Evolutionary conservation across 2,113 vertebrate genomes (phyloP).

Genomic region (Sander lucioperca): DNA sequence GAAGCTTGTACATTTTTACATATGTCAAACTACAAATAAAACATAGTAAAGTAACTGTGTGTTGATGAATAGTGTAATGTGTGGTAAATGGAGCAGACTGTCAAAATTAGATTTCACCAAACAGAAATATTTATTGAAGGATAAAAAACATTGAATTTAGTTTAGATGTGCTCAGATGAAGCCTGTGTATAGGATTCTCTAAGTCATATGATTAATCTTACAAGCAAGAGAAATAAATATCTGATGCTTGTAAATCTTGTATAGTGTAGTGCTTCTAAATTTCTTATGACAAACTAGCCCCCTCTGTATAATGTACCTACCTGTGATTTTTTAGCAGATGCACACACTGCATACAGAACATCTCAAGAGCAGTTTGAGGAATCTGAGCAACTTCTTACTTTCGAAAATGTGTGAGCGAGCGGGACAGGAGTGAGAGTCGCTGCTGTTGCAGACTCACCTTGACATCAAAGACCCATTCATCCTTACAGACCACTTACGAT

Average conservation of each 20-base stretch:
- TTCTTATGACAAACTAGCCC: neutral
- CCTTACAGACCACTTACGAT: constrained; percentile 4
- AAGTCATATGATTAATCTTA: neutral
- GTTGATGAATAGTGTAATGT: neutral
- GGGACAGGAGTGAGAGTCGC: neutral
- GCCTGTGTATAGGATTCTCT: neutral
- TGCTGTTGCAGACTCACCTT: constrained; percentile 40
- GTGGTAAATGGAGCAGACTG: neutral
- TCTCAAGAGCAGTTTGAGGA: neutral
- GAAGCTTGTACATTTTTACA: neutral
- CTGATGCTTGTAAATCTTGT: constrained; percentile 14
- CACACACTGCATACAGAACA: neutral
- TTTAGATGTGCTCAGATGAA: neutral
- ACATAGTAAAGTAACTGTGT: neutral
- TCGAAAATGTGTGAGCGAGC: neutral
- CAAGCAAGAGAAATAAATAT: neutral
- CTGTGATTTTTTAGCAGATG: neutral
- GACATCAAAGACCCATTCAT: constrained; percentile 46
- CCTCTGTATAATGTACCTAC: constrained; percentile 10
- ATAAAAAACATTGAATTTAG: neutral
- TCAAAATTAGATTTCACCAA: neutral
- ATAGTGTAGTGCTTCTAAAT: constrained; percentile 19
- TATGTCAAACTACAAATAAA: constrained; percentile 1
- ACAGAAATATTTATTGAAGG: neutral
- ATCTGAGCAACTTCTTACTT: neutral